Percentiles rank a stretch among this genome's conserved stretches.
Conservation (phyloP, 64 coral and sea anemone genomes). For the Montipora foliosa region DNA sequence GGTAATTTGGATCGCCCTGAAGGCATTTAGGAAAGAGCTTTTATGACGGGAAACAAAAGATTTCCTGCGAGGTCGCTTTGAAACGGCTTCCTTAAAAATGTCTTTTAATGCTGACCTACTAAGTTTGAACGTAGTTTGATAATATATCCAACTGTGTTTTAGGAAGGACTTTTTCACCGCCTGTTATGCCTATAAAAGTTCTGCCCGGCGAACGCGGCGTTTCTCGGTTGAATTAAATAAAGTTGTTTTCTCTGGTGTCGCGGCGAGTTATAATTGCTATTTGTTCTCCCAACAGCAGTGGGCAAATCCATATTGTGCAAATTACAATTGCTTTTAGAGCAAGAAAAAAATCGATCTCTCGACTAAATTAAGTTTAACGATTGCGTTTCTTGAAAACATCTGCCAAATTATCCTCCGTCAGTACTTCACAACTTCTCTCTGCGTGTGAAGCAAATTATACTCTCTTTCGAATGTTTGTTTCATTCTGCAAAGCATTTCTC, state of each 20-base stretch:
- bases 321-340: slow-evolving; percentile 43
- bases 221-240: slow-evolving; percentile 25
- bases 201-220: background rate
- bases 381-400: slow-evolving; percentile 13
- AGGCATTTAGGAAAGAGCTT: slow-evolving; percentile 51
- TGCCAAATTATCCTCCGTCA: background rate
- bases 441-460: background rate
- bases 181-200: slow-evolving; percentile 14
- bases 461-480: slow-evolving; percentile 30
- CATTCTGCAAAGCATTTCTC: slow-evolving; percentile 27
- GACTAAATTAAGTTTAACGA: slow-evolving; percentile 22
- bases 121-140: slow-evolving; percentile 22
- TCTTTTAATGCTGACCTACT: slow-evolving; percentile 34
- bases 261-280: slow-evolving; percentile 62
- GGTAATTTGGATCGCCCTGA: slow-evolving; percentile 31
- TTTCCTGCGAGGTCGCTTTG: slow-evolving; percentile 44
- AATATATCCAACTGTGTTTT: slow-evolving; percentile 15
- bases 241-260: slow-evolving; percentile 44
- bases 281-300: slow-evolving; percentile 49
- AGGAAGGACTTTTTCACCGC: slow-evolving; percentile 27
- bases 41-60: slow-evolving; percentile 26
- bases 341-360: slow-evolving; percentile 20
- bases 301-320: slow-evolving; percentile 54
- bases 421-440: background rate
- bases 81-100: slow-evolving; percentile 51